phyloP scores from a whole-genome alignment of 2,888 invertebrate genomes.

The Lasioglossum oenotherae region DNA sequence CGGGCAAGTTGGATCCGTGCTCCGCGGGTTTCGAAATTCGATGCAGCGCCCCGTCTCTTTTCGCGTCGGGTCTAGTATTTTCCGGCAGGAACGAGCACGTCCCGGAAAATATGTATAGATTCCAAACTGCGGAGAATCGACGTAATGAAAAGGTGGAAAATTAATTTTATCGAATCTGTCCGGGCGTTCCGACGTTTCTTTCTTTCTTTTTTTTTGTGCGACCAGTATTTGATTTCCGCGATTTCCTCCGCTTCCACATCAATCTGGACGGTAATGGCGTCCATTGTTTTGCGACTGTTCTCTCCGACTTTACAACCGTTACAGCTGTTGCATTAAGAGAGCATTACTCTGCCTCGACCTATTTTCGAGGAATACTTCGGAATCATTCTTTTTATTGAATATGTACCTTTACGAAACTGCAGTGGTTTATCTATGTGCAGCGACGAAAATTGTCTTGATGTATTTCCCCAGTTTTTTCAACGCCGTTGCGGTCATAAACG shows the following conservation, averaged over 20 bases:
- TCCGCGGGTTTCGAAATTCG: constrained; percentile 24
- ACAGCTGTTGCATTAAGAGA: constrained; percentile 4
- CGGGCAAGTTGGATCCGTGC: constrained; percentile 8
- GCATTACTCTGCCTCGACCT: neutral
- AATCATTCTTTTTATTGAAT: neutral
- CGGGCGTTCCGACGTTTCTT: neutral
- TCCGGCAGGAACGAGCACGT: neutral
- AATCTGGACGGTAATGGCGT: neutral
- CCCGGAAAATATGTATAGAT: neutral
- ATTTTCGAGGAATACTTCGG: neutral
- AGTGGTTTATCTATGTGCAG: neutral
- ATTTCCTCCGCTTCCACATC: neutral
- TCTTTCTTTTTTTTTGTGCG: neutral
- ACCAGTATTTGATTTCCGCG: neutral
- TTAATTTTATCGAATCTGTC: neutral
- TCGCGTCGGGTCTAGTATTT: constrained; percentile 1
- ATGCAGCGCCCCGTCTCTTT: constrained; percentile 4
- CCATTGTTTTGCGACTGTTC: neutral
- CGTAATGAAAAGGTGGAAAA: neutral
- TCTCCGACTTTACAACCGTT: neutral
- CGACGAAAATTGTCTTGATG: no score
- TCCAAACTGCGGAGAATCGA: neutral
- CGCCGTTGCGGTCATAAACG: neutral
- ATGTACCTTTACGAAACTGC: neutral
- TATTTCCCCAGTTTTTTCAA: no score